A percentile compares a stretch with the other conserved stretches of the same genome.
phyloP scores from a whole-genome alignment of 2,797 vertebrate genomes.

The Protosalanx chinensis region DNA sequence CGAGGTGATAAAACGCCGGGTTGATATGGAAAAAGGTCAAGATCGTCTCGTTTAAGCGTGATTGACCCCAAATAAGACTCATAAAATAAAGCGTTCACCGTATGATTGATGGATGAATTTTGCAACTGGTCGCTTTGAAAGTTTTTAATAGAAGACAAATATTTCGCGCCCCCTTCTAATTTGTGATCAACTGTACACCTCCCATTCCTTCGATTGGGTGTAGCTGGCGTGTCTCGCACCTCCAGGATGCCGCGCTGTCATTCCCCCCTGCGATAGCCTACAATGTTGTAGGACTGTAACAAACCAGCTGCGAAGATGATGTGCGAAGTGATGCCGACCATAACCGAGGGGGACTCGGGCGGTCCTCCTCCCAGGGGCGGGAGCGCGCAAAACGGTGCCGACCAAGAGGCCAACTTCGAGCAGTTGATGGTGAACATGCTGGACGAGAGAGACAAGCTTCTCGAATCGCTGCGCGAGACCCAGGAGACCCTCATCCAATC shows the following conservation, averaged over 20 bases:
- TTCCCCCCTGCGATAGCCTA: background rate
- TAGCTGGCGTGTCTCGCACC: background rate
- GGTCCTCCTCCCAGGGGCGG: constrained; percentile 82
- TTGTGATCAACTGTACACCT: background rate
- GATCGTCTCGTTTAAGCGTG: constrained; percentile 44
- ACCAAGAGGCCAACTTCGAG: constrained; percentile 92
- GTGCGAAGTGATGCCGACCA: constrained; percentile 99
- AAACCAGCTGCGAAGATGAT: constrained; percentile 75
- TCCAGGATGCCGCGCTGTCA: background rate
- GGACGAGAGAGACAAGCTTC: constrained; percentile 94
- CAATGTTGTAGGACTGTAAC: constrained; percentile 1
- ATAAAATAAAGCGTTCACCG: background rate
- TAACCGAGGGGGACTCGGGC: constrained; percentile 90
- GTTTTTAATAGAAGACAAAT: background rate
- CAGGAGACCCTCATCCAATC: constrained; percentile 89
- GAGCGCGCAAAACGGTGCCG: constrained; percentile 76
- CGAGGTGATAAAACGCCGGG: constrained; percentile 63
- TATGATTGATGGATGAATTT: background rate
- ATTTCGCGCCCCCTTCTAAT: background rate
- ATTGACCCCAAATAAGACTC: constrained; percentile 34
- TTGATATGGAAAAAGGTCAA: constrained; percentile 65
- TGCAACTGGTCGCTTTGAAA: background rate
- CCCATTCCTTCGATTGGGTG: background rate
- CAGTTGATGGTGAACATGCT: constrained; percentile 99
- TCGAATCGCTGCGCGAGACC: constrained; percentile 92